Conservation (phyloP, 2,113 vertebrate species). For the Arenaria interpres region DNA sequence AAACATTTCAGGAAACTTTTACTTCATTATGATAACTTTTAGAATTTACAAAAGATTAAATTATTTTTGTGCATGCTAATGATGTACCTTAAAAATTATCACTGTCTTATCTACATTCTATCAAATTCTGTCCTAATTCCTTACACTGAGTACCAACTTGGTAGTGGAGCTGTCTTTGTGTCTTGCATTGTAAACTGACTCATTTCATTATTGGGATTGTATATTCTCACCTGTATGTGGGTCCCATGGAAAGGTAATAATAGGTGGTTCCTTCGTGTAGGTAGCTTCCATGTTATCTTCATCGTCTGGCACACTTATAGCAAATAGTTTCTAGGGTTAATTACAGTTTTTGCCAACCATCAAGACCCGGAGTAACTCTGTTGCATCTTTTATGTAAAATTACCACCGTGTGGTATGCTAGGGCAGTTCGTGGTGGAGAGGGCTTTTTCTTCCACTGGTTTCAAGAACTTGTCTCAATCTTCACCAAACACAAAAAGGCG, state of each 20-base stretch:
- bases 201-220: not conserved
- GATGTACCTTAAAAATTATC: not conserved
- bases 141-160: not conserved
- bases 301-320: not conserved
- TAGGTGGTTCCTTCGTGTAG: not conserved
- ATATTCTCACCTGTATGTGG: not conserved
- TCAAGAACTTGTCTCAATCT: not conserved
- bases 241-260: not conserved
- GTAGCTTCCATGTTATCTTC: not conserved
- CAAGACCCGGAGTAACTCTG: not conserved
- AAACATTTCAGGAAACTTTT: not conserved
- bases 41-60: not conserved
- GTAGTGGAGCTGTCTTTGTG: not conserved
- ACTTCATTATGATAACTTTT: not conserved
- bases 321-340: not conserved
- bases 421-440: not conserved
- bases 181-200: not conserved
- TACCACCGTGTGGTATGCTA: not conserved
- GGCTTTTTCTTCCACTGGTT: not conserved
- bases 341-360: not conserved
- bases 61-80: not conserved
- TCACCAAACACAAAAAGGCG: not conserved
- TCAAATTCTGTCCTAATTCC: not conserved
- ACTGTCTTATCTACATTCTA: not conserved
- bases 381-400: not conserved